Evolutionary conservation across 2,797 vertebrate species (phyloP), one percentile per base, ranked within the genome.

Genomic region (Manis javanica): DNA sequence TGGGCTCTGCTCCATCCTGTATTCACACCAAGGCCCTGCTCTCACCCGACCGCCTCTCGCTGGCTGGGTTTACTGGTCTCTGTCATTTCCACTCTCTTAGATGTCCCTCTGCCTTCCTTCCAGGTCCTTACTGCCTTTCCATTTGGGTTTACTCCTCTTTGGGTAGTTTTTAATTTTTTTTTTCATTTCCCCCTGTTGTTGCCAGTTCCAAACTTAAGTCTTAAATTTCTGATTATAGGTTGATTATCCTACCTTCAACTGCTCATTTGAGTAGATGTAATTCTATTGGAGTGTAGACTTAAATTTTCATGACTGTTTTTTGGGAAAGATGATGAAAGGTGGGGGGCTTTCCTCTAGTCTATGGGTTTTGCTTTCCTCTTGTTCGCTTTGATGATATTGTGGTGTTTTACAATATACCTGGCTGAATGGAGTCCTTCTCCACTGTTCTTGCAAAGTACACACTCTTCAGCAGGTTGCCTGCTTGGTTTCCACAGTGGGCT

Each of bases 11-110:
- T 74, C 42, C 51, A 24, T n/a, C 21, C 11, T 1, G 7, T 1
- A 5, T 6, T 37, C 51, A 13, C 0, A 0, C 19, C 2, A 0
- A 13, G 21, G 4, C 9, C 34, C 4, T 2, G 0, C 19, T 12
- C 37, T 49, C 19, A 3, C 16, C 21, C 2, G 3, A 26, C 53
- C 3, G 24, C 49, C 55, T 57, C 29, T 18, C 18, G 15, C 51
- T 59, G 5, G 31, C 18, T 61, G 21, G 14, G 78, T 24, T 59
- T 39, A 3, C 21, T 29, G 18, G 34, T 78, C 55, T 53, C 34
- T 24, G 1, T 18, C 18, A 26, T 29, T 57, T 46, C 10, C 19
- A 55, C 37, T 15, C 29, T 63, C 51, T n/a, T 23, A 18, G 31
- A 6, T 2, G 3, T 42, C 75, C 69, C 12, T 18, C 5, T 24